Evolutionary conservation across 2,888 invertebrate species (phyloP).

Genomic region (Drosophila cognata): DNA sequence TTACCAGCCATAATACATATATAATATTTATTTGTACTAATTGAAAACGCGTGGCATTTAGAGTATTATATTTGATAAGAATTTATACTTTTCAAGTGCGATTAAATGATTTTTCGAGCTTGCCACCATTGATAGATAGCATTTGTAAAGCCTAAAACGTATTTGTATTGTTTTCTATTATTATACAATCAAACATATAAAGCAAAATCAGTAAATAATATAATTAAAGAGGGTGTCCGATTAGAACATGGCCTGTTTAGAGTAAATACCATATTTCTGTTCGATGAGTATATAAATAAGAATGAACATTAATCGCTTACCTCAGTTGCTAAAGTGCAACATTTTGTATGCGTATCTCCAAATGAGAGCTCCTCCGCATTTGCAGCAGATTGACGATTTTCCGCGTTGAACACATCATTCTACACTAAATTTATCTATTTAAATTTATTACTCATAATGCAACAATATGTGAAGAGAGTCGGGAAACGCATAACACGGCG

Average conservation of each 20-base stretch:
- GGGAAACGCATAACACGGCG: neutral
- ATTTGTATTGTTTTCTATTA: neutral
- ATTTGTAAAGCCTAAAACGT: neutral
- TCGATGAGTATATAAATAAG: neutral
- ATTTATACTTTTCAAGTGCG: conserved; percentile 10
- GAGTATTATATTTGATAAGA: conserved; percentile 7
- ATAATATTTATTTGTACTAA: conserved; percentile 1
- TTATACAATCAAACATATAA: neutral
- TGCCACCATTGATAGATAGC: neutral
- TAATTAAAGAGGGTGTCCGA: neutral
- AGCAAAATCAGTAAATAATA: neutral
- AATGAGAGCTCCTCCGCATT: neutral
- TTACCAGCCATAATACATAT: neutral
- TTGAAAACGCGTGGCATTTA: conserved; percentile 11
- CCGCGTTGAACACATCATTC: neutral
- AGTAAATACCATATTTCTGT: neutral
- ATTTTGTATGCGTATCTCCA: conserved; percentile 11
- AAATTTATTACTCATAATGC: neutral
- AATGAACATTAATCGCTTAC: conserved; percentile 22
- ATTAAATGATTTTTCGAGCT: conserved; percentile 10
- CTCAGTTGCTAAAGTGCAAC: conserved; percentile 7
- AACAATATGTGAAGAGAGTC: neutral
- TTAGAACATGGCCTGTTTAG: neutral
- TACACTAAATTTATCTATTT: neutral
- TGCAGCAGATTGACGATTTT: neutral